Evolutionary conservation across 2,113 vertebrate genomes (phyloP).

Genomic region (Dunckerocampus dactyliophorus): DNA sequence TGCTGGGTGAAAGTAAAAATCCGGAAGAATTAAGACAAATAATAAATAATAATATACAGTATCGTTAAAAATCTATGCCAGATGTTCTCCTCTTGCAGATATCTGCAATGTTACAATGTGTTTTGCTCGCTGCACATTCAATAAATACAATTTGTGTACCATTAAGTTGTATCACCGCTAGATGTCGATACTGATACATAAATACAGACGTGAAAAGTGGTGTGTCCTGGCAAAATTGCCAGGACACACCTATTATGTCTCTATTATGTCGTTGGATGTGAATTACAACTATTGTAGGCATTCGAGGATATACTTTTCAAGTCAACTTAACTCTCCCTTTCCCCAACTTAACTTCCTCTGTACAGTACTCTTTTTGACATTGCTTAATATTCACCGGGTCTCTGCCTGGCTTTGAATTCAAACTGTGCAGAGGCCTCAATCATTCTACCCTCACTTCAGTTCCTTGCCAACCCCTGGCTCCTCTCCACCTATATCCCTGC

Average conservation of each 20-base stretch:
- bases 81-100: too few species aligned
- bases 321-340: constrained; percentile 1
- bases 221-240: not conserved
- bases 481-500: constrained; percentile 27
- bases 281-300: not conserved
- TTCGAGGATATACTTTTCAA: not conserved
- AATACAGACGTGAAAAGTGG: not conserved
- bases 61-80: too few species aligned
- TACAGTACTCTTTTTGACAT: constrained; percentile 4
- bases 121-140: too few species aligned
- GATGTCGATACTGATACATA: constrained; percentile 39
- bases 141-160: too few species aligned
- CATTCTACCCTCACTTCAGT: constrained; percentile 18
- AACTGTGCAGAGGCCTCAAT: constrained; percentile 21
- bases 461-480: constrained; percentile 20
- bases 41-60: too few species aligned
- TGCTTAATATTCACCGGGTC: constrained; percentile 6
- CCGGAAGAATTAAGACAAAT: too few species aligned
- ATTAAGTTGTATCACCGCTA: constrained; percentile 30
- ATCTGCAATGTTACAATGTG: too few species aligned
- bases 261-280: not conserved
- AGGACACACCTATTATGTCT: too few species aligned
- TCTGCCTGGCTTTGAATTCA: constrained; percentile 19
- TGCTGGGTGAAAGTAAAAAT: too few species aligned
- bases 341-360: constrained; percentile 2